Evolutionary conservation across 2,888 invertebrate genomes (phyloP).

Genomic region (Macaria notata): DNA sequence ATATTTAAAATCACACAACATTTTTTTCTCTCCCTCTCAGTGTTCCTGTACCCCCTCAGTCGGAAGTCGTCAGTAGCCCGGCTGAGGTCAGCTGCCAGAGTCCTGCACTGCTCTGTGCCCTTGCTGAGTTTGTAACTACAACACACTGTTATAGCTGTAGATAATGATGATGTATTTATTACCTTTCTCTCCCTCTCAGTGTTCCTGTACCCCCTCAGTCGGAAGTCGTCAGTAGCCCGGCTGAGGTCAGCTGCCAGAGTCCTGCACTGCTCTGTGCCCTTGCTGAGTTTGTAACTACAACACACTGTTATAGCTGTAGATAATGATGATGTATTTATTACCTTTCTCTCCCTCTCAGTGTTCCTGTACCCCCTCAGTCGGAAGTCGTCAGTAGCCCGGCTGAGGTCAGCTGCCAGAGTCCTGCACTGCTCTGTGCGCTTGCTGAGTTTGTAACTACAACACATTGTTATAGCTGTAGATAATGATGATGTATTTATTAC

Average conservation of each 20-base stretch:
- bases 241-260: constrained; percentile 82
- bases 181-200: constrained; percentile 79
- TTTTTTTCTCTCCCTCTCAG: constrained; percentile 80
- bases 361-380: constrained; percentile 72
- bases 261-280: constrained; percentile 84
- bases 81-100: constrained; percentile 82
- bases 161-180: no score
- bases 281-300: constrained; percentile 80
- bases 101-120: constrained; percentile 84
- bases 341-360: constrained; percentile 79
- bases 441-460: no score
- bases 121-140: constrained; percentile 79
- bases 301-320: no score
- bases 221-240: constrained; percentile 82
- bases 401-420: constrained; percentile 81
- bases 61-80: constrained; percentile 83
- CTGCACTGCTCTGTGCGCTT: constrained; percentile 84
- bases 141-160: no score
- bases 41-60: constrained; percentile 71
- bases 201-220: constrained; percentile 72
- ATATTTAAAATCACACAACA: no score
- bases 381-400: constrained; percentile 83
- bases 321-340: no score
- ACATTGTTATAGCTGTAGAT: no score
- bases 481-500: no score